Evolutionary conservation across 53 echinoderm and acorn worm genomes (phyloP).

Genomic region (Arbacia lixula): DNA sequence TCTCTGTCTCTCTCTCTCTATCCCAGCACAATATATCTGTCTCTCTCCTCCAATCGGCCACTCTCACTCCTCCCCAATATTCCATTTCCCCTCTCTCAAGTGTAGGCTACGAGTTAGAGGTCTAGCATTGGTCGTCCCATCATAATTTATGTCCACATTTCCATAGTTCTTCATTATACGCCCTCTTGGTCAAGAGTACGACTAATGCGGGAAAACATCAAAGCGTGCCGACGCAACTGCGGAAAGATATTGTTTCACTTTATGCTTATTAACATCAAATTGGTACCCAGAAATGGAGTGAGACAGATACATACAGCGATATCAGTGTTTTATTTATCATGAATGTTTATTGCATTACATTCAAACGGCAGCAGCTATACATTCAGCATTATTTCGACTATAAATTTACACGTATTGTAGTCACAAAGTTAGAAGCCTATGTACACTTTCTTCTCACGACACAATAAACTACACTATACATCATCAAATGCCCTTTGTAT

Average conservation of each 20-base stretch:
- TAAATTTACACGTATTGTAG: too few relatives aligned
- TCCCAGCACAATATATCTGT: neutral
- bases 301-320: conserved; percentile 5
- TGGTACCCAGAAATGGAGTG: conserved; percentile 47
- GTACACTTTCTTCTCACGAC: too few relatives aligned
- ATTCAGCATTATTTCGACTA: too few relatives aligned
- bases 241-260: conserved; percentile 42
- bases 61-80: neutral
- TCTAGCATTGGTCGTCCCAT: too few relatives aligned
- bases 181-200: conserved; percentile 14
- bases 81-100: neutral
- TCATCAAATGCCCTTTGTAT: too few relatives aligned
- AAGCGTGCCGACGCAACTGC: conserved; percentile 22
- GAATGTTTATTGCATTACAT: conserved; percentile 42
- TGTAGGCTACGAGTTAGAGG: too few relatives aligned
- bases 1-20: neutral
- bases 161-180: conserved; percentile 55
- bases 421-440: too few relatives aligned
- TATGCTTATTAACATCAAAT: conserved; percentile 50
- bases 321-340: conserved; percentile 29
- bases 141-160: too few relatives aligned
- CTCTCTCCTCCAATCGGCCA: neutral
- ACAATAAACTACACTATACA: too few relatives aligned
- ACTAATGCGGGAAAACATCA: conserved; percentile 45
- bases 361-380: conserved; percentile 30